A percentile compares a stretch with the other conserved stretches of the same genome.
These are phyloP conservation scores for Lacerta bilineata DNA, from an alignment of 2,797 vertebrate species.

Conservation along the genomic window DNA sequence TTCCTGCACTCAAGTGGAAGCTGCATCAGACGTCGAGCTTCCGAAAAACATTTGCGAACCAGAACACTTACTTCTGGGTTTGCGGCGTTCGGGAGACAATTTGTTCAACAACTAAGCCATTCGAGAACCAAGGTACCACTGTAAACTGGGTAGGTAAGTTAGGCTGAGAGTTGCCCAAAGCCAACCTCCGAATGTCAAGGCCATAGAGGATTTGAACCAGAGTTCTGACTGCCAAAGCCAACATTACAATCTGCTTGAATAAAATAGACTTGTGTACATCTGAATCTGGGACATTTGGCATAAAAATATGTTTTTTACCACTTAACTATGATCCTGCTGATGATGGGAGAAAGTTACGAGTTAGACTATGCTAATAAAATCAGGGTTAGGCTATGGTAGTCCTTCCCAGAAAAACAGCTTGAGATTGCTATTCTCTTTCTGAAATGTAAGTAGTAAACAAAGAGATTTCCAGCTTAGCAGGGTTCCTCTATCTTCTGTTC, in stretches of 20 bases:
- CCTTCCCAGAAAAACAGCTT: neutral
- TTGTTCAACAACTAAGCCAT: no score
- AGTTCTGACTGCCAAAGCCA: neutral
- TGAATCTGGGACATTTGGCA: neutral
- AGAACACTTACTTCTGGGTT: no score
- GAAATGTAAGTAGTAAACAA: neutral
- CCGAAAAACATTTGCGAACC: no score
- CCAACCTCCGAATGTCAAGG: neutral
- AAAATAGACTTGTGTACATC: neutral
- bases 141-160: neutral
- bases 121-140: no score
- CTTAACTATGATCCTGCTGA: neutral
- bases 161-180: neutral
- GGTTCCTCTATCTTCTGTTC: neutral
- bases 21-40: fast-evolving
- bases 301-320: neutral
- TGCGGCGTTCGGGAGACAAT: no score
- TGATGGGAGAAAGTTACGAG: no score
- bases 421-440: neutral
- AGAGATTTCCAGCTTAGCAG: neutral
- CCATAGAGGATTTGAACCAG: neutral
- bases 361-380: neutral
- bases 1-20: no score
- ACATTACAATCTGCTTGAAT: neutral
- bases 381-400: neutral